phyloP scores from a whole-genome alignment of 2,888 invertebrate genomes.

The Sinodicranocentrus sp. region DNA sequence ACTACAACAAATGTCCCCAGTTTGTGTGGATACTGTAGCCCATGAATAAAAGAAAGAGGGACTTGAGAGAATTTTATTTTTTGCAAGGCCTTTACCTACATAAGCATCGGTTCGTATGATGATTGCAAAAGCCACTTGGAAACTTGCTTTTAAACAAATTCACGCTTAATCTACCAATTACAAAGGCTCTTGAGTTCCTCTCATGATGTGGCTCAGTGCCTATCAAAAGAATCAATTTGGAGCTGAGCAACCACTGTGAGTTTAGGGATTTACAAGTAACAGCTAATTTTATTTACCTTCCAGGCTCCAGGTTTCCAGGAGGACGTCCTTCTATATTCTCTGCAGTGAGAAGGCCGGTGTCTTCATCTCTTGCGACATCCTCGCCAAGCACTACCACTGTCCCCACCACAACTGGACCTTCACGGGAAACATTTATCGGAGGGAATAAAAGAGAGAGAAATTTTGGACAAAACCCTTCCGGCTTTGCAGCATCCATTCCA shows the following conservation, averaged over 20 bases:
- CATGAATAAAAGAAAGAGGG: not conserved
- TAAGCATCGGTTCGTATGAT: too few species aligned
- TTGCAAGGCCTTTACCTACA: too few species aligned
- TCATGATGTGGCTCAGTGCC: not conserved
- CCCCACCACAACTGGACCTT: not conserved
- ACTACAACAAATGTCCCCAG: too few species aligned
- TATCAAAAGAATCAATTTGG: not conserved
- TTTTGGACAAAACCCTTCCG: constrained; percentile 53
- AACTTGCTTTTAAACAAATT: not conserved
- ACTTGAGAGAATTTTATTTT: not conserved
- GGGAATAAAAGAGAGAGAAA: constrained; percentile 28
- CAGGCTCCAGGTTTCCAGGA: constrained; percentile 75
- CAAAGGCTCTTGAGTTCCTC: not conserved
- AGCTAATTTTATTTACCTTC: not conserved
- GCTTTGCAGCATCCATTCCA: constrained; percentile 67
- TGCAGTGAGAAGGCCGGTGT: constrained; percentile 40
- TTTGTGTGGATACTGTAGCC: too few species aligned
- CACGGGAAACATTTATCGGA: not conserved
- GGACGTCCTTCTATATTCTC: constrained; percentile 73
- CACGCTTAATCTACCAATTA: not conserved
- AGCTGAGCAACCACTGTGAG: too few species aligned
- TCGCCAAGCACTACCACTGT: constrained; percentile 20
- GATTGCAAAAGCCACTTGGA: not conserved
- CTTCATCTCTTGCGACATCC: constrained; percentile 2
- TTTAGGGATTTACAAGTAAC: not conserved